Base-by-base conservation (phyloP, 2,113 vertebrate genomes). In the Catharus minimus region DNA sequence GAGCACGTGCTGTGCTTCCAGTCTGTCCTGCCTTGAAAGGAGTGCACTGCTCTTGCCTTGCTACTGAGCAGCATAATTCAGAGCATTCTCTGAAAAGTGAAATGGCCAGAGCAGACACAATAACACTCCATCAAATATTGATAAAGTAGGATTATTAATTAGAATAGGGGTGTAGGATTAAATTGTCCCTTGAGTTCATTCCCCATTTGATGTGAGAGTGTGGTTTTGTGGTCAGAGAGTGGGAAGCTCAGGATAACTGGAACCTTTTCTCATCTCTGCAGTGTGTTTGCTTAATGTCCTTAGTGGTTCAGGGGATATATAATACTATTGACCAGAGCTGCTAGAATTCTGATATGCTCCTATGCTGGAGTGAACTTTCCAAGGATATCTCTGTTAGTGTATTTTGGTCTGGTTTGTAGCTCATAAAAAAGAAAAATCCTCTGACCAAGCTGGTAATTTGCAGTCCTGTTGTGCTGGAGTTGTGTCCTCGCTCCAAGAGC, bases 111-210 rank as follows among this genome's bases (percentile, higher is more conserved):
- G 65, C 72, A 91, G 72, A 43, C 67, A 50, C 76, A 68, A 22
- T 66, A 94, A 72, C 74, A 79, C 49, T 58, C 83, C 58, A 95
- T 94, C 80, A 96, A 96, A 93, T 94, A 95, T 94, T 90, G 88
- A 95, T 95, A 66, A 86, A 89, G 66, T 36, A 84, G 46, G 88
- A 92, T 94, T 96, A 78, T 95, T 95, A 95, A 95, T 95, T 95
- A 92, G 80, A 88, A 85, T 43, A 90, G 83, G 80, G 90, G 92
- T 84, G 62, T 83, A 79, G 88, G 83, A 95, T 92, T 90, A 90
- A 95, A 92, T 77, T 8, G 85, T 95, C 95, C 74, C 90, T 76
- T 10, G 95, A 94, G 94, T 75, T 95, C 81, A 44, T 94, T 95
- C 86, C 69, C 66, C 58, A 18, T 90, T 94, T 95, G 83, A 78